Evolutionary conservation across 2,113 vertebrate species (phyloP).

Genomic region (Microtus ochrogaster): DNA sequence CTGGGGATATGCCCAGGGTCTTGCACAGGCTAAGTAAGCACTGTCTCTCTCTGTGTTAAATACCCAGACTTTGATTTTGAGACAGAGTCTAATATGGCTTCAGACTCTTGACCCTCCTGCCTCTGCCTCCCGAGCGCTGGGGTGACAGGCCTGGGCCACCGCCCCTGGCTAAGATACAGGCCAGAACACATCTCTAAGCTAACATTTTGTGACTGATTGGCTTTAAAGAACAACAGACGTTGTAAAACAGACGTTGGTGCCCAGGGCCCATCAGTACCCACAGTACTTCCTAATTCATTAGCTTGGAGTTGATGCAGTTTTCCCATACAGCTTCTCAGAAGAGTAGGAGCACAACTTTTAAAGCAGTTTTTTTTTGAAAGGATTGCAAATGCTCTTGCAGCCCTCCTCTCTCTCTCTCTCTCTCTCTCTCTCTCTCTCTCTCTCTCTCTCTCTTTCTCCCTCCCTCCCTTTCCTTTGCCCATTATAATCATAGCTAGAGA

Average conservation of each 20-base stretch:
- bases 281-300: not conserved
- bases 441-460: too few relatives aligned
- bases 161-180: not conserved
- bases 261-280: not conserved
- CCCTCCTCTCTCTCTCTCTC: not conserved
- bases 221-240: not conserved
- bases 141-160: not conserved
- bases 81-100: not conserved
- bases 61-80: not conserved
- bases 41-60: not conserved
- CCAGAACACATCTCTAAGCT: not conserved
- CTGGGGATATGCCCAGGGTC: not conserved
- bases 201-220: not conserved
- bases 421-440: too few relatives aligned
- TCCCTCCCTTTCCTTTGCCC: not conserved
- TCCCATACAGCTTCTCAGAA: not conserved
- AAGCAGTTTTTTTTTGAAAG: not conserved
- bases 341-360: not conserved
- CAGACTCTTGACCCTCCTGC: not conserved
- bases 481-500: not conserved
- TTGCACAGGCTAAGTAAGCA: not conserved
- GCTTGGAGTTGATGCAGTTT: not conserved
- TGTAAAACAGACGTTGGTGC: not conserved
- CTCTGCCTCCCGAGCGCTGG: not conserved
- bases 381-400: not conserved